Conservation (phyloP, 2,888 invertebrate genomes). For the Scrobipalpa costella region DNA sequence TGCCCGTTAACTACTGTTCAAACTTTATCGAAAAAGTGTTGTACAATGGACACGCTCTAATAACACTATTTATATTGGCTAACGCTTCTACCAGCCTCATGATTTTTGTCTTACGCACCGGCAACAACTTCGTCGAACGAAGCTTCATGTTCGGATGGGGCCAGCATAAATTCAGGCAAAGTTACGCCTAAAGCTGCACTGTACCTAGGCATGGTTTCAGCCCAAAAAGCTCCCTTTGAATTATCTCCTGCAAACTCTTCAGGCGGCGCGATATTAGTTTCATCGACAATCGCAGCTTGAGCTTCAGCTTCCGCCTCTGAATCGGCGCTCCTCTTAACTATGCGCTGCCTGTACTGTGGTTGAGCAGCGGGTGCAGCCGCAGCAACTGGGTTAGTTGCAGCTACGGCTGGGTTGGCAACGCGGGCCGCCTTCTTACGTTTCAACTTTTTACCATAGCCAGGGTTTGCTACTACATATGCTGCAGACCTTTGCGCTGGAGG, state of each 20-base stretch:
- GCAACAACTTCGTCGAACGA: conserved; percentile 83
- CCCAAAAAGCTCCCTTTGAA: conserved; percentile 83
- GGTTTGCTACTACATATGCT: conserved; percentile 64
- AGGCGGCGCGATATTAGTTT: conserved; percentile 68
- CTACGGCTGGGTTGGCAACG: conserved; percentile 45
- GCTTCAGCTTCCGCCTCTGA: conserved; percentile 57
- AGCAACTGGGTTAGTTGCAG: conserved; percentile 52
- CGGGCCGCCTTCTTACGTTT: conserved; percentile 69
- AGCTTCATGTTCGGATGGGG: conserved; percentile 84
- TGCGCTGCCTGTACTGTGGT: conserved; percentile 39
- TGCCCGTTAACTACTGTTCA: conserved; percentile 58
- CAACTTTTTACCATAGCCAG: conserved; percentile 64
- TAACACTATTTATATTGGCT: conserved; percentile 63
- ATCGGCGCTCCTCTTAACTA: conserved; percentile 64
- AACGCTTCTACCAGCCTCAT: conserved; percentile 50
- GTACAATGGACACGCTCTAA: conserved; percentile 74
- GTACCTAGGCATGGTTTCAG: conserved; percentile 84
- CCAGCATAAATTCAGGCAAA: conserved; percentile 85
- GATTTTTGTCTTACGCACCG: conserved; percentile 60
- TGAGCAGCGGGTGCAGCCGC: conserved; percentile 39
- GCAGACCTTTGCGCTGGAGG: conserved; percentile 64
- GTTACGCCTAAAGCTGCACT: conserved; percentile 83
- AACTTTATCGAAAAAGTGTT: conserved; percentile 60
- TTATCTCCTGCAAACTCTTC: conserved; percentile 78
- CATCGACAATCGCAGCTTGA: conserved; percentile 58